phyloP scores from a whole-genome alignment of 2,888 invertebrate genomes.

The Amphiduros pacificus region DNA sequence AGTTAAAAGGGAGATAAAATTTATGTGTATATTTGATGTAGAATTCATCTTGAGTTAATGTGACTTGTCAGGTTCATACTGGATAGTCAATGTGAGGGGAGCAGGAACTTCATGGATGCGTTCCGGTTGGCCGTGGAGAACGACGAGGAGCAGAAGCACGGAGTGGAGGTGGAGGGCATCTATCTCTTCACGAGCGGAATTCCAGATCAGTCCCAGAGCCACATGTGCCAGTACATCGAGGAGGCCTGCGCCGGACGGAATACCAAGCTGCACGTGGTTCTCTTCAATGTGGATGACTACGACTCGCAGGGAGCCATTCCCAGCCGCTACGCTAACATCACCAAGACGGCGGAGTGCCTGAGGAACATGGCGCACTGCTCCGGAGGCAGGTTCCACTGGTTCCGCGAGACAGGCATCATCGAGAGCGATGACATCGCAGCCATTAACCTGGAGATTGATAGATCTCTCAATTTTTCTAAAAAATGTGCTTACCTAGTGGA shows the following conservation, averaged over 20 bases:
- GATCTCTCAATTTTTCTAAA: constrained; percentile 56
- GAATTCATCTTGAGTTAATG: constrained; percentile 16
- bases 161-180: constrained; percentile 54
- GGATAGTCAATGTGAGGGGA: constrained; percentile 56
- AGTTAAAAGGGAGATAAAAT: no score
- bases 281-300: constrained; percentile 60
- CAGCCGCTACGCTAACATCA: constrained; percentile 59
- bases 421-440: constrained; percentile 59
- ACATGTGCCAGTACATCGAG: constrained; percentile 50
- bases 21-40: neutral
- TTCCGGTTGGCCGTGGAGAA: constrained; percentile 55
- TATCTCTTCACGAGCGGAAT: constrained; percentile 60
- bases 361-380: constrained; percentile 55
- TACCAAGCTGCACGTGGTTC: constrained; percentile 51
- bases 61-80: constrained; percentile 58
- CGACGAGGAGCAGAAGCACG: constrained; percentile 49
- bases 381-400: constrained; percentile 60
- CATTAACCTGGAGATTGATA: constrained; percentile 57
- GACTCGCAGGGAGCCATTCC: constrained; percentile 56
- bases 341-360: constrained; percentile 56
- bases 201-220: constrained; percentile 55
- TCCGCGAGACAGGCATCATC: constrained; percentile 59
- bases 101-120: constrained; percentile 57
- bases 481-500: constrained; percentile 56
- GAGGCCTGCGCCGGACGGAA: constrained; percentile 46